Evolutionary conservation across 2,797 vertebrate species (phyloP), one percentile per base, ranked within the genome.

Genomic region (Cryptoprocta ferox): DNA sequence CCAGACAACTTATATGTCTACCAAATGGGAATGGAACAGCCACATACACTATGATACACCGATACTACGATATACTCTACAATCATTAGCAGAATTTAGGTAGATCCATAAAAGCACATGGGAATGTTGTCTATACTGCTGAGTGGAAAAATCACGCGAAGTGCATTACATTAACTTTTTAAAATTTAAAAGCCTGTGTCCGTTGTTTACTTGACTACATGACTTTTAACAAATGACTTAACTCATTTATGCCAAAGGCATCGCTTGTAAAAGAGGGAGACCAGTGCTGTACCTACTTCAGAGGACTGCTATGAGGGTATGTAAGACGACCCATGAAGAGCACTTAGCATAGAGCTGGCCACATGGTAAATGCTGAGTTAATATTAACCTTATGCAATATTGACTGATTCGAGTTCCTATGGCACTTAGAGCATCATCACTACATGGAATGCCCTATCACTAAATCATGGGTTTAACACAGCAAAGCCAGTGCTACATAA

Each of bases 201-300:
- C 71, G 66, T 2, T 93, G 63, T 90, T 90, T 63, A 59, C 28
- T 61, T 73, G 63, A 13, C 16, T 87, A 65, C 65, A 21, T 82
- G 86, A 87, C 50, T 80, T 90, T 53, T 68, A 82, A 95, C 48
- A 86, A 89, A 42, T 63, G n/a, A 84, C 19, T 18, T 81, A 84
- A 75, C 73, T 75, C 42, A 45, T 70, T 81, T 76, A 28, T 81
- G 37, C 56, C 73, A 92, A 86, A 35, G 53, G 26, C 14, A 78
- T 75, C 56, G 78, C 50, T 39, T 70, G 26, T 68, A 83, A 91
- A 88, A 95, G 35, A 42, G 7, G 30, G 15, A 68, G 37, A 83
- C 35, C 10, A 45, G 26, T 65, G 50, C 30, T 84, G 42, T 39
- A 63, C 28, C 70, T 59, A 87, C 63, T 32, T 91, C 71, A 48